A percentile compares a stretch with the other conserved stretches of the same genome.
These are phyloP conservation scores for Hydrolagus affinis DNA, from an alignment of 2,113 vertebrate genomes.

Conservation along the genomic window DNA sequence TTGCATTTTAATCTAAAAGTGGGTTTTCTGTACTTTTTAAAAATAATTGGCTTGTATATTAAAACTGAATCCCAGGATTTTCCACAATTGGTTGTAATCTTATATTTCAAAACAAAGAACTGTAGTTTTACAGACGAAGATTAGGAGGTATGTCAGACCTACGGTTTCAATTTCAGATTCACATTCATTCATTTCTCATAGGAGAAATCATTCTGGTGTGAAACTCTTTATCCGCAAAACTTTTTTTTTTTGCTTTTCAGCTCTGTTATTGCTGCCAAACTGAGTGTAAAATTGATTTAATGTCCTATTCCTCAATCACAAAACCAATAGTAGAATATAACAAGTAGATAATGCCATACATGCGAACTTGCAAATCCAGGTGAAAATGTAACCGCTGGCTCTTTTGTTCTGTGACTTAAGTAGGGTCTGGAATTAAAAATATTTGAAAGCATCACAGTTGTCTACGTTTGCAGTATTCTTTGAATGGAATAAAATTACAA, in stretches of 20 bases:
- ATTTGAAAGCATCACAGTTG: background rate
- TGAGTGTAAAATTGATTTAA: background rate
- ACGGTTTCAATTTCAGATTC: background rate
- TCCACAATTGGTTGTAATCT: too few species aligned
- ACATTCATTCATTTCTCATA: background rate
- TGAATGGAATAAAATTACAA: background rate
- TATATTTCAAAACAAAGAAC: too few species aligned
- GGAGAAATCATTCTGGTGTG: background rate
- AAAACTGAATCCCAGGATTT: too few species aligned
- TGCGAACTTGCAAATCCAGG: background rate
- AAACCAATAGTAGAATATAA: background rate
- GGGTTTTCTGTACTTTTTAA: too few species aligned
- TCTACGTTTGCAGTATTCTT: background rate
- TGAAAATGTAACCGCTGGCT: background rate
- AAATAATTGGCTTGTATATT: too few species aligned
- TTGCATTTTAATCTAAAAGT: too few species aligned
- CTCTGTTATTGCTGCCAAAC: background rate
- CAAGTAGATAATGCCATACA: background rate
- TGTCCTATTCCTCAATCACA: background rate
- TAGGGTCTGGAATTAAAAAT: background rate
- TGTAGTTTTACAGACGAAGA: too few species aligned
- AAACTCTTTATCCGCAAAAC: background rate
- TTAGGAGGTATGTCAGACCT: too few species aligned
- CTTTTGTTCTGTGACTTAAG: too few species aligned
- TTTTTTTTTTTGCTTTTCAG: too few species aligned